Evolutionary conservation across 92 coral and sea anemone species (phyloP), one percentile per base, ranked within the genome.

Genomic region (Zoanthus sociatus): DNA sequence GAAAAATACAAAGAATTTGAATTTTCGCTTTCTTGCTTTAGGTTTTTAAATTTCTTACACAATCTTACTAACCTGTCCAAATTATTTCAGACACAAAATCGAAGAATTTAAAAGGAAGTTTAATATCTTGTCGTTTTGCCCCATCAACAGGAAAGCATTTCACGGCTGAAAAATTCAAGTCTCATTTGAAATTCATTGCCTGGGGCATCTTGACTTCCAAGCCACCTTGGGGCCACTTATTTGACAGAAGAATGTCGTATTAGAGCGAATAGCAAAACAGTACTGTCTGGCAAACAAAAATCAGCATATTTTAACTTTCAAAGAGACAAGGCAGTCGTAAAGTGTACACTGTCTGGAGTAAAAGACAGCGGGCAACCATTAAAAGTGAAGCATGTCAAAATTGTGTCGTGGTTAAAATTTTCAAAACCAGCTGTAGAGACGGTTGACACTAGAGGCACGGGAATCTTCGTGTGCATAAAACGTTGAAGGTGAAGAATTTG

Each of bases 171-270:
- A 63, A 74, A 81, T 50, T 78, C 42, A 42, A 50, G 11, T 9
- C 85, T 81, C 75, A 81, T 81, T 81, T 81, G 73, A 66, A 81
- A 81, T 81, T 81, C 85, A 81, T 81, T 75, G 85, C 85, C 85
- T 74, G 85, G 73, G 85, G 85, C 85, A 64, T 81, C 75, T 66
- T 63, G 61, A 63, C 75, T 81, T 47, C 5, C 61, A 63, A 31
- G 85, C 75, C 85, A 64, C 85, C 85, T 81, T 81, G 85, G 85
- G 85, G 85, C 85, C 73, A 45, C 56, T 81, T 32, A 81, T 81
- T 81, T 81, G 85, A 81, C 85, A 81, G 85, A 44, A 42, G 85
- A 68, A 44, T 18, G 74, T 46, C 60, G 85, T 60, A 44, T n/a
- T 30, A 10, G 58, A 81, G 72, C 75, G 85, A 81, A 81, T 81